Evolutionary conservation across 2,888 invertebrate genomes (phyloP), one percentile per base, ranked within the genome.

Genomic region (Lysandra coridon): DNA sequence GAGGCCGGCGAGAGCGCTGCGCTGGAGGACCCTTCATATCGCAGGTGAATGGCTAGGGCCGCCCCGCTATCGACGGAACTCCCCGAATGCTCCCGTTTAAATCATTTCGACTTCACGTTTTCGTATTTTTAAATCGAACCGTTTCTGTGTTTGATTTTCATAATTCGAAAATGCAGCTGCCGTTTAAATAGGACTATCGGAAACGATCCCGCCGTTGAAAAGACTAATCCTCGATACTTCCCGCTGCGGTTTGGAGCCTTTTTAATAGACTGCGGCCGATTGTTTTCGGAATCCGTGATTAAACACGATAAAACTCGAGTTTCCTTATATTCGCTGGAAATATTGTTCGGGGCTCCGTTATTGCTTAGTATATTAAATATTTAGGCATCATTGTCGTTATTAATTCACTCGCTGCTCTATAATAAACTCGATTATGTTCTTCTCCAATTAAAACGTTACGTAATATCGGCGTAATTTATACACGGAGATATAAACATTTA

Each of bases 21-120:
- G 60, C 73, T 88, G 84, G 81, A 91, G 91, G 82, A 86, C 88
- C 83, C 92, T 91, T 89, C 85, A 88, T 88, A 90, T 90, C 90
- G 89, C 91, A 91, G 91, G 91, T 91, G 91, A 88, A 85, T 83
- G 80, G 82, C 62, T 83, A 84, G 85, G 77, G 84, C 57, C 79
- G 85, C 62, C 80, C 12, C 4, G 33, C 14, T 81, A 80, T 80
- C 82, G 82, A 82, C 83, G 49, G 78, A 78, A 78, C 80, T 64
- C 78, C 79, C 79, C 78, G 75, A 37, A 33, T n/a, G 40, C 23
- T 33, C 30, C 69, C 69, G 69, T 33, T 37, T 33, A 14, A 69
- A 69, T 69, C 7, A 69, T 69, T 69, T 69, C 5, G 30, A 33
- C 30, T 33, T 64, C 4, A 7, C 12, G 64, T 64, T 64, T 64